phyloP scores from a whole-genome alignment of 2,113 vertebrate species.

The Sander lucioperca region DNA sequence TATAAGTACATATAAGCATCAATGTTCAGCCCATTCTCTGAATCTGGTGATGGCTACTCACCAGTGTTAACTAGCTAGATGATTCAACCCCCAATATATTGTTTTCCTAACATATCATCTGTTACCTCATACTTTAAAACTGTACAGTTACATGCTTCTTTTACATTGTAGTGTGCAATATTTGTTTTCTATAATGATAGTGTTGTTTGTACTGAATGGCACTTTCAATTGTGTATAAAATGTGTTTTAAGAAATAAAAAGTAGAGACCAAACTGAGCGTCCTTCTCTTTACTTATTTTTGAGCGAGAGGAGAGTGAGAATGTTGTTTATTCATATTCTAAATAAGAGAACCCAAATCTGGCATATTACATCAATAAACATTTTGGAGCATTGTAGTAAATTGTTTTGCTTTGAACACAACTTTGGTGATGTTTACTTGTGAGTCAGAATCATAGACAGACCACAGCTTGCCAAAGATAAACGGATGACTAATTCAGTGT shows the following conservation, averaged over 20 bases:
- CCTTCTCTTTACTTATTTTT: background rate
- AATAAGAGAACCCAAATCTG: background rate
- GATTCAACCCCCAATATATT: background rate
- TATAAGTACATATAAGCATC: background rate
- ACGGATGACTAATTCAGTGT: background rate
- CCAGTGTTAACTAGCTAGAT: background rate
- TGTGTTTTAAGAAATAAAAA: slow-evolving; percentile 41
- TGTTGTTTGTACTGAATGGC: slow-evolving; percentile 57
- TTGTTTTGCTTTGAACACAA: background rate
- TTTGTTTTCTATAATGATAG: slow-evolving; percentile 34
- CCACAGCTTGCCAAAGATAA: too few relatives aligned
- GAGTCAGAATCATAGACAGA: background rate
- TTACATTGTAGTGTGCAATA: slow-evolving; percentile 64
- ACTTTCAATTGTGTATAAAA: slow-evolving; percentile 67
- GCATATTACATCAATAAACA: background rate
- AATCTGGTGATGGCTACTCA: background rate
- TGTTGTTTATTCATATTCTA: background rate
- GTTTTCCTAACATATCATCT: slow-evolving; percentile 29
- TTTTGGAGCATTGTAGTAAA: background rate
- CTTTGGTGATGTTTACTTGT: background rate
- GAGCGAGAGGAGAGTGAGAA: background rate
- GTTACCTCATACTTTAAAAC: slow-evolving; percentile 49
- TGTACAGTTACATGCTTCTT: background rate
- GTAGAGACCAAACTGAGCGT: background rate
- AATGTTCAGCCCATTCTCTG: background rate